Evolutionary conservation across 2,888 invertebrate species (phyloP).

Genomic region (Calliopum simillimum): DNA sequence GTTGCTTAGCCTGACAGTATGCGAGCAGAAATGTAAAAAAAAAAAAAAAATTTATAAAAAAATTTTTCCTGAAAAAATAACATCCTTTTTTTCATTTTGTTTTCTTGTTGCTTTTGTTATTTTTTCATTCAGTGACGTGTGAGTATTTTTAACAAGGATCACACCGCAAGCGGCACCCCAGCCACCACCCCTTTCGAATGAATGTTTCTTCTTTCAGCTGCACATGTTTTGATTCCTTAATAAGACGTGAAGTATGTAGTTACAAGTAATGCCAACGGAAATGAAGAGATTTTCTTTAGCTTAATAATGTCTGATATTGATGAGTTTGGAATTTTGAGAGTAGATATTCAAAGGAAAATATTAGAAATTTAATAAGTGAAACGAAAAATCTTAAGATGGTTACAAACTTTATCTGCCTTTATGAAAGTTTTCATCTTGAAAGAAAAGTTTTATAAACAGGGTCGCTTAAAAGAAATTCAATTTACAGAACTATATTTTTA

Average conservation of each 20-base stretch:
- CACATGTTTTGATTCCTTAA: slow-evolving; percentile 12
- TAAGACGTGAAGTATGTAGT: background rate
- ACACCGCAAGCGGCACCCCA: background rate
- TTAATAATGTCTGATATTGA: slow-evolving; percentile 16
- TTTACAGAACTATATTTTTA: too few relatives aligned
- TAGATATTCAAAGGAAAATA: background rate
- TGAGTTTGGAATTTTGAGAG: background rate
- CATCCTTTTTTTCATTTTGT: slow-evolving; percentile 3
- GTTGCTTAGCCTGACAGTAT: background rate
- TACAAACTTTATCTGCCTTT: background rate
- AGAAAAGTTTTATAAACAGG: too few relatives aligned
- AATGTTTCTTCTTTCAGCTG: background rate
- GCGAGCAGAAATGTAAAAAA: background rate
- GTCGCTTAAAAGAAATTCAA: too few relatives aligned
- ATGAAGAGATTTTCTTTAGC: slow-evolving; percentile 33
- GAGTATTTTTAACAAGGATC: slow-evolving; percentile 32
- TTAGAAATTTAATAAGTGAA: background rate
- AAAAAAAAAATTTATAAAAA: background rate
- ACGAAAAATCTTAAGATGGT: background rate
- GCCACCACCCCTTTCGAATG: background rate
- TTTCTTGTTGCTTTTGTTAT: slow-evolving; percentile 7
- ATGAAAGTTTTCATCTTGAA: background rate
- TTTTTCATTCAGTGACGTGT: slow-evolving; percentile 25
- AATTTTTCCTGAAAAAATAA: slow-evolving; percentile 24
- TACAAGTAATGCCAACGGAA: slow-evolving; percentile 14